These are phyloP conservation scores for Danionella dracula DNA, from an alignment of 2,797 vertebrate species.

Conservation along the genomic window DNA sequence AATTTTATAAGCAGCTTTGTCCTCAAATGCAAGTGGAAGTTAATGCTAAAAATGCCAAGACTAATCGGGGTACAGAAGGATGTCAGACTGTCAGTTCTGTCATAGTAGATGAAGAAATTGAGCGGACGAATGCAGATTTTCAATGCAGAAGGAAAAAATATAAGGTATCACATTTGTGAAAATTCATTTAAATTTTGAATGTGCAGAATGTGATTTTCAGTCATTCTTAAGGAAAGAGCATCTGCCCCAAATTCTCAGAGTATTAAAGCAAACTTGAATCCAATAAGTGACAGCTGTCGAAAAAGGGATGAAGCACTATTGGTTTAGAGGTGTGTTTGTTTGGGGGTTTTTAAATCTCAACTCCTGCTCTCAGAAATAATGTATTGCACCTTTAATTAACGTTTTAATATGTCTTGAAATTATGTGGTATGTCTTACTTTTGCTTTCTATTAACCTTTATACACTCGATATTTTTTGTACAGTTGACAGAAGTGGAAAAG, in stretches of 20 bases:
- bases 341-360: too few species aligned
- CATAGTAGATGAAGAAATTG: neutral
- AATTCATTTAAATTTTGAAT: too few species aligned
- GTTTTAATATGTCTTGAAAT: neutral
- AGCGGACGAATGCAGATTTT: neutral
- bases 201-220: too few species aligned
- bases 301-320: too few species aligned
- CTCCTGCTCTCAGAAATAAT: too few species aligned
- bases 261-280: too few species aligned
- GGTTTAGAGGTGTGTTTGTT: too few species aligned
- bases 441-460: neutral
- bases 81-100: neutral
- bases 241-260: too few species aligned
- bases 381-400: too few species aligned
- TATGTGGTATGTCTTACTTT: neutral
- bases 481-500: neutral
- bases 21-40: conserved; percentile 58
- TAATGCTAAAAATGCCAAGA: conserved; percentile 22
- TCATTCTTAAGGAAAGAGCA: too few species aligned
- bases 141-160: neutral
- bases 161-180: neutral
- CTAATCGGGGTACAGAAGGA: neutral
- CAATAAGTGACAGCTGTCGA: too few species aligned
- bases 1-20: conserved; percentile 78
- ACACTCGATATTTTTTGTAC: neutral